A percentile compares a stretch with the other conserved stretches of the same genome.
Conservation (phyloP, 2,888 invertebrate genomes). For the Zhuqinia jingwanae region DNA sequence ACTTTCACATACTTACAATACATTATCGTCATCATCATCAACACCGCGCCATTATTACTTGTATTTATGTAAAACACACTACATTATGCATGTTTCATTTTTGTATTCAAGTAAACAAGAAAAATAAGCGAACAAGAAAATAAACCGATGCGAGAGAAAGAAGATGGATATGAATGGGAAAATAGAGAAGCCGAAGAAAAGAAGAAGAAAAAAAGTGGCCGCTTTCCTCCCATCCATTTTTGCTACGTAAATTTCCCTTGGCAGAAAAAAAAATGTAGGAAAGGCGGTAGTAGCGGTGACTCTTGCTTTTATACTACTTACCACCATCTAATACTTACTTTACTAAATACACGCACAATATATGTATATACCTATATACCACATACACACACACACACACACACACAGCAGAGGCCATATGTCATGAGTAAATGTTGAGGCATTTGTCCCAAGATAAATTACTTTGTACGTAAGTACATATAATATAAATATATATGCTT, state of each 20-base stretch:
- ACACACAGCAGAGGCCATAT: background rate
- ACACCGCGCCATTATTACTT: background rate
- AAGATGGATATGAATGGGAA: conserved; percentile 57
- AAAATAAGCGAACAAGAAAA: background rate
- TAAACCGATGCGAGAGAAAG: background rate
- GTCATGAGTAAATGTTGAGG: conserved; percentile 63
- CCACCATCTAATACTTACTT: background rate
- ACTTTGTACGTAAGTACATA: conserved; percentile 26
- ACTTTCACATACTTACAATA: background rate
- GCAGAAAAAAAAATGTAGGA: background rate
- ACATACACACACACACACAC: background rate
- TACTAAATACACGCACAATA: background rate
- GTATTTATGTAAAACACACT: background rate
- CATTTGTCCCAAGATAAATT: conserved; percentile 70
- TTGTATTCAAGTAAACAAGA: background rate
- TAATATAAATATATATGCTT: too few relatives aligned
- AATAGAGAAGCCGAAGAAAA: background rate
- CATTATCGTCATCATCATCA: background rate
- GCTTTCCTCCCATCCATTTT: conserved; percentile 54
- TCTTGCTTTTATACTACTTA: background rate
- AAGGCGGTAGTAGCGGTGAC: background rate
- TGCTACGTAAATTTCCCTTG: conserved; percentile 24
- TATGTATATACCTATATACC: background rate
- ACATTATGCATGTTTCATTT: background rate
- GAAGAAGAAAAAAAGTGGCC: conserved; percentile 28